A percentile compares a stretch with the other conserved stretches of the same genome.
Conservation (phyloP, 2,888 invertebrate genomes). For the Agriopis marginaria region DNA sequence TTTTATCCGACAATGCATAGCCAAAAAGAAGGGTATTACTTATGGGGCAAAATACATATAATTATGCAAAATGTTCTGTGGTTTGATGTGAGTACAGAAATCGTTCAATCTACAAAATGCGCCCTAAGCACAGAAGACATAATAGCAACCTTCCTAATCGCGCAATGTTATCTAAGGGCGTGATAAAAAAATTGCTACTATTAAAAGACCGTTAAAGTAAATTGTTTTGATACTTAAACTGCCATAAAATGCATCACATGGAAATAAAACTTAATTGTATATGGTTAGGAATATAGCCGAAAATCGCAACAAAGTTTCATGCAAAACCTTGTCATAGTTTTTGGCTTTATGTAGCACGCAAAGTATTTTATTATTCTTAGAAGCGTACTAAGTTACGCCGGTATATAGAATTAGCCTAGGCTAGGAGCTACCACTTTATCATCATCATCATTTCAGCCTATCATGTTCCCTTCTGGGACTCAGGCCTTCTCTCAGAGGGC, state of each 20-base stretch:
- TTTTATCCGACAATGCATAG: too few species aligned
- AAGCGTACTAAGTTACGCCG: slow-evolving; percentile 31
- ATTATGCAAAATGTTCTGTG: too few species aligned
- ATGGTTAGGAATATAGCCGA: background rate
- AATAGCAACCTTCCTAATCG: too few species aligned
- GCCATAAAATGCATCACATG: background rate
- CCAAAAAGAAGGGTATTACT: too few species aligned
- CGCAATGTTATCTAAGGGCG: too few species aligned
- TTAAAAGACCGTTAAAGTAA: background rate
- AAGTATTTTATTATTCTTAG: slow-evolving; percentile 34
- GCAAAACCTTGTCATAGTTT: slow-evolving; percentile 7
- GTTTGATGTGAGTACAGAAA: too few species aligned
- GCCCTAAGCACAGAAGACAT: too few species aligned
- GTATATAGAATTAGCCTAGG: slow-evolving; percentile 16
- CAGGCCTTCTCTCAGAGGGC: too few species aligned
- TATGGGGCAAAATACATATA: too few species aligned
- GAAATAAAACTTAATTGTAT: background rate
- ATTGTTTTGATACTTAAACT: background rate
- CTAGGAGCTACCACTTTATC: slow-evolving; percentile 4
- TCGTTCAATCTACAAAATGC: too few species aligned
- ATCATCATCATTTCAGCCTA: too few species aligned
- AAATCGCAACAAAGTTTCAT: slow-evolving; percentile 10
- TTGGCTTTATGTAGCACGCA: slow-evolving; percentile 10
- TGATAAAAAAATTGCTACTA: background rate
- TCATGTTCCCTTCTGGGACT: too few species aligned